phyloP scores from a whole-genome alignment of 2,797 vertebrate species.

The Trichosurus vulpecula region DNA sequence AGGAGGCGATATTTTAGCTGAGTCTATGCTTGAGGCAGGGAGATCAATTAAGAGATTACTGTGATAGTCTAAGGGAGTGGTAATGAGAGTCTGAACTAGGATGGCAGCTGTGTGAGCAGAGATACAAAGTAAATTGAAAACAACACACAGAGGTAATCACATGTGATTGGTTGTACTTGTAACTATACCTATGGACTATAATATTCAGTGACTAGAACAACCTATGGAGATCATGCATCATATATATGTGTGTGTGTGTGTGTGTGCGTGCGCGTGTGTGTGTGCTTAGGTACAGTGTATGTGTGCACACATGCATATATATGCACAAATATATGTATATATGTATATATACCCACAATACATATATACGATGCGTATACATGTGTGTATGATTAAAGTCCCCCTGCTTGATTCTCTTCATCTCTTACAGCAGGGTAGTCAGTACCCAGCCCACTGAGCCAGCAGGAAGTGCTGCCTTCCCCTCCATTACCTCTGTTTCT shows the following conservation, averaged over 20 bases:
- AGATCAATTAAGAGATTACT: too few species aligned
- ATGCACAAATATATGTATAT: too few species aligned
- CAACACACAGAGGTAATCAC: background rate
- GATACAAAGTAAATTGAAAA: background rate
- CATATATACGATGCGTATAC: too few species aligned
- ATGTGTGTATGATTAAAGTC: constrained; percentile 89
- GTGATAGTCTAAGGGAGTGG: too few species aligned
- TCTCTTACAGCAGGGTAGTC: constrained; percentile 91
- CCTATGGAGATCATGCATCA: background rate
- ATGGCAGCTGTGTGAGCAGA: too few species aligned
- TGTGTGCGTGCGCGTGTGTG: too few species aligned
- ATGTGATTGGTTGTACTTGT: background rate
- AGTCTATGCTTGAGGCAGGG: background rate
- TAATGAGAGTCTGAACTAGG: too few species aligned
- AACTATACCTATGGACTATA: background rate
- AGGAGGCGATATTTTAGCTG: background rate
- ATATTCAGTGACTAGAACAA: background rate
- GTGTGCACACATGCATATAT: background rate
- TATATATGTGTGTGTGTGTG: too few species aligned
- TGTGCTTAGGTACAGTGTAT: too few species aligned
- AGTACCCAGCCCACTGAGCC: constrained; percentile 90
- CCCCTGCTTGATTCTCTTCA: constrained; percentile 96
- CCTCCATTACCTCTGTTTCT: constrained; percentile 68
- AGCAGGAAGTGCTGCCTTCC: constrained; percentile 78
- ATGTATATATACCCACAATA: too few species aligned